Evolutionary conservation across 2,113 vertebrate species (phyloP).

Genomic region (Heterotis niloticus): DNA sequence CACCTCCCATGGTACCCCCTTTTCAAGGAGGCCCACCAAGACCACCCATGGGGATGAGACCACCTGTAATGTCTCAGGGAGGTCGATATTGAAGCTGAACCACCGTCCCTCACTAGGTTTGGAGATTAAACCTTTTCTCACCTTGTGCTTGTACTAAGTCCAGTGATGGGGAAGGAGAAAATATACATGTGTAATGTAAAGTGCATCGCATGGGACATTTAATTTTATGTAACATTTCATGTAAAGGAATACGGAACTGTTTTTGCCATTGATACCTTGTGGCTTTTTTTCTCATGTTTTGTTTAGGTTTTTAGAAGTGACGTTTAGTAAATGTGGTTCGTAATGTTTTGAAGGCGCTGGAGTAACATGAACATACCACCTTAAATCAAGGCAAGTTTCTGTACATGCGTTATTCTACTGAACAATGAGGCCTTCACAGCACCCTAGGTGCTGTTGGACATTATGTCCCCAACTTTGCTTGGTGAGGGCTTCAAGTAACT

Average conservation of each 20-base stretch:
- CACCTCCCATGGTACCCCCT: slow-evolving; percentile 89
- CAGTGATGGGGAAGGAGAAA: slow-evolving; percentile 72
- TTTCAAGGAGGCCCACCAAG: slow-evolving; percentile 93
- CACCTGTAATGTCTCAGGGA: slow-evolving; percentile 96
- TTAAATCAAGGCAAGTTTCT: slow-evolving; percentile 95
- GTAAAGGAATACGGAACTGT: slow-evolving; percentile 49
- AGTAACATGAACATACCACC: slow-evolving; percentile 93
- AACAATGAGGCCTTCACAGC: slow-evolving; percentile 92
- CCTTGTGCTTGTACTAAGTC: slow-evolving; percentile 82
- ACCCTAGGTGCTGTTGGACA: slow-evolving; percentile 94
- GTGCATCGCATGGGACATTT: slow-evolving; percentile 79
- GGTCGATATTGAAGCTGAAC: slow-evolving; percentile 93
- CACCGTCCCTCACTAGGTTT: slow-evolving; percentile 88
- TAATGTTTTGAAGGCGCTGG: slow-evolving; percentile 99
- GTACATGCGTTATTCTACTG: slow-evolving; percentile 81
- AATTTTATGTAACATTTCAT: slow-evolving; percentile 76
- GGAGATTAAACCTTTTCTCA: slow-evolving; percentile 98
- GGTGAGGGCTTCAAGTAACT: slow-evolving; percentile 91
- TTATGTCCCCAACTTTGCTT: slow-evolving; percentile 95
- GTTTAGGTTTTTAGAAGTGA: slow-evolving; percentile 99
- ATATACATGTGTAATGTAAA: slow-evolving; percentile 52
- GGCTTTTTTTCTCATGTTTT: slow-evolving; percentile 89
- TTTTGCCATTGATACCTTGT: slow-evolving; percentile 80
- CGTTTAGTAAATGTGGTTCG: slow-evolving; percentile 98
- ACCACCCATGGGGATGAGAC: slow-evolving; percentile 95